A percentile compares a stretch with the other conserved stretches of the same genome.
Evolutionary conservation across 2,113 vertebrate genomes (phyloP).

Genomic region (Mastomys coucha): DNA sequence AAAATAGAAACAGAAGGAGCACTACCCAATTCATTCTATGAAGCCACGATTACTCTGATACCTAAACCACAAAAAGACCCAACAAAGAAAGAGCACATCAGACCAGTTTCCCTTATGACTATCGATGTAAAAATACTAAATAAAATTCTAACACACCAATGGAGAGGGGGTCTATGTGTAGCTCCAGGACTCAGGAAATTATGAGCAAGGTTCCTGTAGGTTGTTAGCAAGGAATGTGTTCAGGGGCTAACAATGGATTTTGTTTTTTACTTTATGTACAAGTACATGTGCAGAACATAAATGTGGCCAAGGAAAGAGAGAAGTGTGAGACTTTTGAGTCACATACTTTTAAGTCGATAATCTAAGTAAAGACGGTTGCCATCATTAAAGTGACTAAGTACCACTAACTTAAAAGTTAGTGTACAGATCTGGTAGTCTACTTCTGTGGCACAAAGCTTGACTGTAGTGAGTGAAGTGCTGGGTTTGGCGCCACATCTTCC

Average conservation of each 20-base stretch:
- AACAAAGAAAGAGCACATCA: no score
- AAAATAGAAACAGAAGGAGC: no score
- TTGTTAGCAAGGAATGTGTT: conserved; percentile 25
- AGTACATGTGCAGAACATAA: background rate
- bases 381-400: conserved; percentile 11
- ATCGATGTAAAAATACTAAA: no score
- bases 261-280: conserved; percentile 43
- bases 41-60: no score
- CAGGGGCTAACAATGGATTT: background rate
- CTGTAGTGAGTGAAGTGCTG: background rate
- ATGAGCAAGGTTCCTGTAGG: background rate
- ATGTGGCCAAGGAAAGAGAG: background rate
- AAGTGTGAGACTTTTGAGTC: conserved; percentile 4
- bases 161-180: background rate
- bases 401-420: conserved; percentile 32
- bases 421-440: background rate
- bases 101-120: no score
- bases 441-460: background rate
- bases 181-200: background rate
- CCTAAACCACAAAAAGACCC: no score
- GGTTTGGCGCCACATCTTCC: background rate
- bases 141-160: background rate
- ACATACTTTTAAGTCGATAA: conserved; percentile 30
- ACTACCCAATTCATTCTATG: no score
- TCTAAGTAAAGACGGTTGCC: background rate